phyloP scores from a whole-genome alignment of 1,140 invertebrate genomes.

The Orchestia grillus region DNA sequence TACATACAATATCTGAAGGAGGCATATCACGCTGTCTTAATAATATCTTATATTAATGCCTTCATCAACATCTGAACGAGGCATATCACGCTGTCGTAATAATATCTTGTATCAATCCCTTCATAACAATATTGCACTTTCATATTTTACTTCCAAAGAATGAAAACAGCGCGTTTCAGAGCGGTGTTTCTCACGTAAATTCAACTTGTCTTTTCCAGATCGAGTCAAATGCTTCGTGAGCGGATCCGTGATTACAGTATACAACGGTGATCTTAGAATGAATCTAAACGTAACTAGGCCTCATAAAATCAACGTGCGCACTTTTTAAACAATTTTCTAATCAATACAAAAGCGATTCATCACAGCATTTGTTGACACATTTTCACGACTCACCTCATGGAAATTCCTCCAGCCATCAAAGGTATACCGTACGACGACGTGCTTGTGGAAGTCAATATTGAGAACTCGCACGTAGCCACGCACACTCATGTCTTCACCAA shows the following conservation, averaged over 20 bases:
- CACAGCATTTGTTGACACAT: neutral
- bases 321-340: neutral
- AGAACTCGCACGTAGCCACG: conserved; percentile 87
- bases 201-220: neutral
- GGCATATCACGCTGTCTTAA: too few relatives aligned
- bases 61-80: too few relatives aligned
- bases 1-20: too few relatives aligned
- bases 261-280: neutral
- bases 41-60: too few relatives aligned
- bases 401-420: conserved; percentile 87
- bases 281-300: neutral
- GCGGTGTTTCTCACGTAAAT: neutral
- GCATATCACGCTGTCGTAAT: too few relatives aligned
- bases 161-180: neutral
- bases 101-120: too few relatives aligned
- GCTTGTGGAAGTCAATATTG: conserved; percentile 93
- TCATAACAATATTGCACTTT: too few relatives aligned
- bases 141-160: too few relatives aligned
- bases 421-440: conserved; percentile 87
- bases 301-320: neutral
- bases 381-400: conserved; percentile 63
- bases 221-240: neutral
- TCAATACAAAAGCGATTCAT: neutral
- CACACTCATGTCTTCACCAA: conserved; percentile 81
- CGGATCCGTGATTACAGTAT: too few relatives aligned